Percentiles rank a stretch among this genome's conserved stretches.
These are phyloP conservation scores for Aplodontia rufa DNA, from an alignment of 2,113 vertebrate genomes.

Conservation along the genomic window DNA sequence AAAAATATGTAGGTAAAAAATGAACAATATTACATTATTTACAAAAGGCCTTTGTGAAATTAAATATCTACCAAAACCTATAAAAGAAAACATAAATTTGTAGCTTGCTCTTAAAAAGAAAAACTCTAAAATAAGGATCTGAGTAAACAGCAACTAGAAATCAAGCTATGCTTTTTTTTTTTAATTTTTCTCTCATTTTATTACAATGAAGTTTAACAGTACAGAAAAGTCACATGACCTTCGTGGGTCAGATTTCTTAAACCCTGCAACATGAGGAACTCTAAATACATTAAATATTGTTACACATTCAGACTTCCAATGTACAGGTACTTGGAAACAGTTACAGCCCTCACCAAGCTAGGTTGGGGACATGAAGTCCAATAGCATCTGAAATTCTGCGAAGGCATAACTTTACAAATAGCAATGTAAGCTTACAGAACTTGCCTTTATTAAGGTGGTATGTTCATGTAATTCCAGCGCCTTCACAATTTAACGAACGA, in stretches of 20 bases:
- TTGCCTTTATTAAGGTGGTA: slow-evolving; percentile 97
- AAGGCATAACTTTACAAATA: slow-evolving; percentile 93
- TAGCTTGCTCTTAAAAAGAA: slow-evolving; percentile 3
- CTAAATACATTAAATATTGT: slow-evolving; percentile 92
- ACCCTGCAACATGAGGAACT: slow-evolving; percentile 92
- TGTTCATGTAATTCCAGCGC: slow-evolving; percentile 98
- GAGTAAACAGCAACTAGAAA: slow-evolving; percentile 15
- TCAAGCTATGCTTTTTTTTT: too few species aligned
- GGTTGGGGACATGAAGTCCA: slow-evolving; percentile 98
- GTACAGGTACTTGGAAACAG: slow-evolving; percentile 86
- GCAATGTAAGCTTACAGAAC: slow-evolving; percentile 94
- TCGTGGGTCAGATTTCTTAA: slow-evolving; percentile 88
- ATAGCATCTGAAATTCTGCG: slow-evolving; percentile 97
- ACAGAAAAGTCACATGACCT: slow-evolving; percentile 95
- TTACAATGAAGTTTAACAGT: slow-evolving; percentile 97
- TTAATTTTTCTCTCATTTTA: slow-evolving; percentile 94
- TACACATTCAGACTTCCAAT: slow-evolving; percentile 88
- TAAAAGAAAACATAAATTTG: neutral
- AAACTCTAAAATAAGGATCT: slow-evolving; percentile 26
- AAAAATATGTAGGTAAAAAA: neutral
- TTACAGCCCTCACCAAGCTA: slow-evolving; percentile 98
- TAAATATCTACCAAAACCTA: neutral
- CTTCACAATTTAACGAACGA: slow-evolving; percentile 99
- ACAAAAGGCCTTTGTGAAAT: neutral
- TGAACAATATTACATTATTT: neutral